Percentiles rank a stretch among this genome's conserved stretches.
Conservation (phyloP, 2,888 invertebrate species). For the Rapana venosa region DNA sequence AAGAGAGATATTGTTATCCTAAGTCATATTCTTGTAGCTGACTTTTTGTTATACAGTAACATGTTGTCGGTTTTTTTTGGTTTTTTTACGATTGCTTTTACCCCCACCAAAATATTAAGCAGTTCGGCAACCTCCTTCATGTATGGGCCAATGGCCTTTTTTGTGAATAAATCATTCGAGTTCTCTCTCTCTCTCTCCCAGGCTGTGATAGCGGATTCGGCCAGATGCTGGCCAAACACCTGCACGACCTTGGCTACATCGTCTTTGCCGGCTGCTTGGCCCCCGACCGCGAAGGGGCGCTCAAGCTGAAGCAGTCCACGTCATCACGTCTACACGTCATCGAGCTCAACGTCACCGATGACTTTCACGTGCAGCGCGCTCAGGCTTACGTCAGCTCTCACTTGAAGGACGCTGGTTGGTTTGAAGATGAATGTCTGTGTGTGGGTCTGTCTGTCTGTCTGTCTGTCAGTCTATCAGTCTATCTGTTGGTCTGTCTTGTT, state of each 20-base stretch:
- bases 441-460: background rate
- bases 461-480: background rate
- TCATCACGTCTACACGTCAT: conserved; percentile 64
- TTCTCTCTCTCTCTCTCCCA: conserved; percentile 43
- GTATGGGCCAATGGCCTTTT: no score
- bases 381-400: conserved; percentile 67
- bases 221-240: conserved; percentile 61
- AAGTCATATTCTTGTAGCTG: no score
- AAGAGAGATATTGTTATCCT: no score
- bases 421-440: background rate
- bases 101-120: no score
- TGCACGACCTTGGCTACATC: conserved; percentile 65
- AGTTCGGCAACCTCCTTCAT: no score
- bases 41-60: no score
- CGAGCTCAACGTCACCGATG: conserved; percentile 71
- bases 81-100: no score
- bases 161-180: no score
- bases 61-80: no score
- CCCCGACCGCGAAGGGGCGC: conserved; percentile 68
- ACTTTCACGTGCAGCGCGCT: conserved; percentile 68
- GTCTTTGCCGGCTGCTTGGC: conserved; percentile 73
- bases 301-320: conserved; percentile 58
- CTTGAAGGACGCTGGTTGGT: conserved; percentile 61
- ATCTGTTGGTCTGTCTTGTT: no score
- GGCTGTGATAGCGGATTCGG: conserved; percentile 76